phyloP scores from a whole-genome alignment of 1,140 invertebrate species.

The Thaumetopoea pityocampa region DNA sequence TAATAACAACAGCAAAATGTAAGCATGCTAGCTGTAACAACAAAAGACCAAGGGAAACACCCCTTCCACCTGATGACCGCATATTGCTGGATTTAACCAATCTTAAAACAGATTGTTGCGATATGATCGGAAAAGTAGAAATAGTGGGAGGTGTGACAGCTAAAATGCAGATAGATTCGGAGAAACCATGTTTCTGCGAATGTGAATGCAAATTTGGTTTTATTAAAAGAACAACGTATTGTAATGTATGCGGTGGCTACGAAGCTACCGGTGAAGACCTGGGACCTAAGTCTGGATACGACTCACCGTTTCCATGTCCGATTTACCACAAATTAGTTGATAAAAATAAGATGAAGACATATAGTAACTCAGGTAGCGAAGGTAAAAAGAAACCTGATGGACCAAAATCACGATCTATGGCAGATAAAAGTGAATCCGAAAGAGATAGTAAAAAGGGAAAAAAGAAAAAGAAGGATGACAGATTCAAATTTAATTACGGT shows the following conservation, averaged over 20 bases:
- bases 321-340: conserved; percentile 57
- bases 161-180: conserved; percentile 44
- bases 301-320: conserved; percentile 50
- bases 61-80: conserved; percentile 33
- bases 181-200: conserved; percentile 54
- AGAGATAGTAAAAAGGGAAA: conserved; percentile 50
- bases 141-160: conserved; percentile 42
- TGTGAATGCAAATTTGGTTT: conserved; percentile 64
- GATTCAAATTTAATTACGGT: conserved; percentile 64
- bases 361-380: conserved; percentile 49
- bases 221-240: conserved; percentile 59
- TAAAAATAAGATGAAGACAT: conserved; percentile 48
- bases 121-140: conserved; percentile 33
- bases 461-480: conserved; percentile 48
- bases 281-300: conserved; percentile 17
- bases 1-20: conserved; percentile 41
- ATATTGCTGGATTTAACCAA: conserved; percentile 41
- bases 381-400: conserved; percentile 39
- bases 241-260: conserved; percentile 55
- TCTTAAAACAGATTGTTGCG: conserved; percentile 39
- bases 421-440: too few species aligned
- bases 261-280: conserved; percentile 50
- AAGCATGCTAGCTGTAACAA: conserved; percentile 35
- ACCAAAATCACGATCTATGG: too few species aligned
- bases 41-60: conserved; percentile 30